A percentile compares a stretch with the other conserved stretches of the same genome.
Evolutionary conservation across 2,888 invertebrate genomes (phyloP).

Genomic region (Leptopilina syphax): DNA sequence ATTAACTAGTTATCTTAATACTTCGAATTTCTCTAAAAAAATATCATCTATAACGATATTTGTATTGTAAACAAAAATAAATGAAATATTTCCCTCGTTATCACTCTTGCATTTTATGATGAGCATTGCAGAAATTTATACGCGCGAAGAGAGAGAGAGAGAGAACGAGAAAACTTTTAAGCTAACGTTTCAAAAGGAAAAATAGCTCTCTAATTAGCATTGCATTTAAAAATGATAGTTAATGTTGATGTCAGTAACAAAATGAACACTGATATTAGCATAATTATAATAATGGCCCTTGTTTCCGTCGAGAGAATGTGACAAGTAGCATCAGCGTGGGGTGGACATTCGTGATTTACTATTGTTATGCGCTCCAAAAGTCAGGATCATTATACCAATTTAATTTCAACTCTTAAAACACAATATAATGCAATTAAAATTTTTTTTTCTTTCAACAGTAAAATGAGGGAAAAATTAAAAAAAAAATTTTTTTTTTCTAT

Average conservation of each 20-base stretch:
- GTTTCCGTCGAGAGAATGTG: conserved; percentile 21
- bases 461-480: not conserved
- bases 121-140: conserved; percentile 4
- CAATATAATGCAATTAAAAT: not conserved
- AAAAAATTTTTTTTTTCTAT: not conserved
- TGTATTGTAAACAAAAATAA: no score
- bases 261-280: conserved; percentile 20
- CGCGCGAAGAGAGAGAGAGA: not conserved
- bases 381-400: not conserved
- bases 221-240: not conserved
- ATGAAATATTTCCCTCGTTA: no score
- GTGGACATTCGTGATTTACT: conserved; percentile 24
- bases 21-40: no score
- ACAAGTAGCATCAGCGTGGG: conserved; percentile 24
- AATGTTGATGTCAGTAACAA: conserved; percentile 12
- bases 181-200: not conserved
- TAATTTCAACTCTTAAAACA: conserved; percentile 2
- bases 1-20: no score
- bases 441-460: not conserved
- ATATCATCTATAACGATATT: no score
- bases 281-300: conserved; percentile 32
- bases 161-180: not conserved
- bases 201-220: conserved; percentile 16
- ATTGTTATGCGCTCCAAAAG: conserved; percentile 12
- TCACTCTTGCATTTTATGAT: no score